Conservation (phyloP, 2,888 invertebrate species). For the Macropis europaea region DNA sequence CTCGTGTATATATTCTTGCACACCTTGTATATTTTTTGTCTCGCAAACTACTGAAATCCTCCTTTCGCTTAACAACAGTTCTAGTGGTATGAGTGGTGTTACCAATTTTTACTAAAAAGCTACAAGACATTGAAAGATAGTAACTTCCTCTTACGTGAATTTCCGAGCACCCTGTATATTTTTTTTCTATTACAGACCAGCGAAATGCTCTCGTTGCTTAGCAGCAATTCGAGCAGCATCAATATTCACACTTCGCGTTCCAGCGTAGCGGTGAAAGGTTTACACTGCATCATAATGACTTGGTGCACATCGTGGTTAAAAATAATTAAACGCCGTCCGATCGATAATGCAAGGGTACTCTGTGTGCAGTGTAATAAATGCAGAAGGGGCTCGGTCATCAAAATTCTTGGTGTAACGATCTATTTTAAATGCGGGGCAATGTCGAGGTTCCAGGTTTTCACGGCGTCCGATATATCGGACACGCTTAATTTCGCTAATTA, state of each 20-base stretch:
- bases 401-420: conserved; percentile 29
- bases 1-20: no score
- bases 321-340: conserved; percentile 38
- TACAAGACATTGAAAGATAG: no score
- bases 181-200: no score
- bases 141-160: no score
- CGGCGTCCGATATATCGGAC: background rate
- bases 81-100: no score
- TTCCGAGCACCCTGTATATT: no score
- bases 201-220: background rate
- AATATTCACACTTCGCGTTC: conserved; percentile 35
- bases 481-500: conserved; percentile 39
- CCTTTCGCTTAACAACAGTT: no score
- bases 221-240: conserved; percentile 1
- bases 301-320: conserved; percentile 38
- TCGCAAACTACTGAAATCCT: no score
- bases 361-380: conserved; percentile 31
- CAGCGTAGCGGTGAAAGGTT: conserved; percentile 32
- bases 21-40: no score
- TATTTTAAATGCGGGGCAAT: conserved; percentile 16
- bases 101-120: no score
- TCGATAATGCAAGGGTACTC: conserved; percentile 33
- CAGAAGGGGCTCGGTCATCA: conserved; percentile 23
- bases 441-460: conserved; percentile 4
- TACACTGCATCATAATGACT: conserved; percentile 42